These are phyloP conservation scores for Zygothrica quintamaculata DNA, from an alignment of 2,888 invertebrate species.

Conservation along the genomic window DNA sequence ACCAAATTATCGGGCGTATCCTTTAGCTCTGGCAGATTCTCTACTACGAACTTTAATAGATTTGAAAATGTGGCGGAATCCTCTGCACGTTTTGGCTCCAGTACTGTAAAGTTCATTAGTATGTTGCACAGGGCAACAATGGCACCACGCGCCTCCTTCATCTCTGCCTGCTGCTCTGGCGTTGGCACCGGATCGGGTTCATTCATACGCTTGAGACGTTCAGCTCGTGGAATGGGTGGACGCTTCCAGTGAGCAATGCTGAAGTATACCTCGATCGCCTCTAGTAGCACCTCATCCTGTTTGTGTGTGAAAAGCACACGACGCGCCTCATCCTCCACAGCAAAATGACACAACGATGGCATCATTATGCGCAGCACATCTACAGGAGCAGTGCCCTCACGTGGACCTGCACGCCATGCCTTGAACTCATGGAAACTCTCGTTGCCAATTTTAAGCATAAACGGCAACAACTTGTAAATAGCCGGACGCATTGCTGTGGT, in stretches of 20 bases:
- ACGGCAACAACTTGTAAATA: conserved; percentile 92
- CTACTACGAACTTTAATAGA: conserved; percentile 93
- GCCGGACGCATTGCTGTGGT: conserved; percentile 94
- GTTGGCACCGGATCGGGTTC: conserved; percentile 91
- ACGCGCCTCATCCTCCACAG: conserved; percentile 95
- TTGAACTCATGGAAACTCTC: conserved; percentile 92
- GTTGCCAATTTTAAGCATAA: conserved; percentile 91
- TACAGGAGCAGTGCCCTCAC: conserved; percentile 85
- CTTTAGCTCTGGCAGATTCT: conserved; percentile 93
- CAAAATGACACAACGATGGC: conserved; percentile 95
- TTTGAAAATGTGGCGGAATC: conserved; percentile 91
- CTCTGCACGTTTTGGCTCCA: conserved; percentile 93
- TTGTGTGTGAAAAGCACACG: conserved; percentile 91
- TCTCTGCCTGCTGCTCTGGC: conserved; percentile 90
- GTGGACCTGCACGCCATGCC: conserved; percentile 89
- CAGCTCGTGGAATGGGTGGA: conserved; percentile 92
- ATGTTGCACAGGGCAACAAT: conserved; percentile 96
- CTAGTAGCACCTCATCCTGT: conserved; percentile 92
- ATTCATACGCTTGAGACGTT: conserved; percentile 90
- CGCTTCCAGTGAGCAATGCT: conserved; percentile 93
- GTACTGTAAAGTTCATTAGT: conserved; percentile 95
- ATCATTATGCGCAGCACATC: conserved; percentile 93
- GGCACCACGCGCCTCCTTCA: conserved; percentile 93
- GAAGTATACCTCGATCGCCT: conserved; percentile 93
- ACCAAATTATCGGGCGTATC: conserved; percentile 93